A percentile compares a stretch with the other conserved stretches of the same genome.
phyloP scores from a whole-genome alignment of 2,113 vertebrate species.

The Bubo scandiacus region DNA sequence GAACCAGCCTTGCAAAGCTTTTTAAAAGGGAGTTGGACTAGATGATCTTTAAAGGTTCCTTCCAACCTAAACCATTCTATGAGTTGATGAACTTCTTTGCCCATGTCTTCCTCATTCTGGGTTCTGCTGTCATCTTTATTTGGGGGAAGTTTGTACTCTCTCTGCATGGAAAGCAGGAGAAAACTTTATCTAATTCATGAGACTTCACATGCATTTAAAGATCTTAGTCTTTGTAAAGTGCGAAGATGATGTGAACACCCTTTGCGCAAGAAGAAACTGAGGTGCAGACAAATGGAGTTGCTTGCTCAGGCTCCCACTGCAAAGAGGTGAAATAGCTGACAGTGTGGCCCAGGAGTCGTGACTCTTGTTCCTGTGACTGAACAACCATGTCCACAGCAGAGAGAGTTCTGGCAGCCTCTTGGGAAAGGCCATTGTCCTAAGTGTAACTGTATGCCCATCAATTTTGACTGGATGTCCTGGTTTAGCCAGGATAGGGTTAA shows the following conservation, averaged over 20 bases:
- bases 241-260: not conserved
- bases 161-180: not conserved
- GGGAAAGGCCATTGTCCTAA: not conserved
- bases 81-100: not conserved
- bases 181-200: not conserved
- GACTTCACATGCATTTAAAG: not conserved
- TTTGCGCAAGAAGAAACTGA: not conserved
- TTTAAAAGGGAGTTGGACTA: not conserved
- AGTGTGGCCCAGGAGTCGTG: fast-evolving
- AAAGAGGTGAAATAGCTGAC: not conserved
- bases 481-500: too few species aligned
- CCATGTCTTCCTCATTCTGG: not conserved
- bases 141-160: not conserved
- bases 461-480: not conserved
- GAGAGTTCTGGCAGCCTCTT: not conserved
- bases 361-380: not conserved
- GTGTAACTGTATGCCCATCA: not conserved
- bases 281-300: not conserved
- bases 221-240: not conserved
- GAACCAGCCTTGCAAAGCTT: not conserved
- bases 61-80: not conserved
- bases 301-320: not conserved
- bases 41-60: not conserved
- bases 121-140: not conserved
- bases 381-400: not conserved